A percentile compares a stretch with the other conserved stretches of the same genome.
These are phyloP conservation scores for Lapara coniferarum DNA, from an alignment of 2,888 invertebrate species.

Conservation along the genomic window DNA sequence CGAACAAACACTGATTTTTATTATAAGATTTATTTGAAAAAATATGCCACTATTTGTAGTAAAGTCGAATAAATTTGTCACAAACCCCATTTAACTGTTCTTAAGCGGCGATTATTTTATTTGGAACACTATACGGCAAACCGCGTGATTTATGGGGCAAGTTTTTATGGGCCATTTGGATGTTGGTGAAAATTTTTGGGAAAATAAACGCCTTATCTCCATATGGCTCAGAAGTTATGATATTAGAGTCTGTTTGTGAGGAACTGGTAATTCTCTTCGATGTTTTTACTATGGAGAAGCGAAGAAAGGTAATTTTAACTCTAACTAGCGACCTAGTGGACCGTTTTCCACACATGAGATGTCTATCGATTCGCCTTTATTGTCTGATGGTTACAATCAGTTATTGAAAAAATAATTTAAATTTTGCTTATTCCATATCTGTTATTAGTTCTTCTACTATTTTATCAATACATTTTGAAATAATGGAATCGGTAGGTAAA, in stretches of 20 bases:
- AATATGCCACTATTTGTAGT: neutral
- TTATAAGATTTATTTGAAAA: neutral
- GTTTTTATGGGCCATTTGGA: constrained; percentile 18
- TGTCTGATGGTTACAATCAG: too few species aligned
- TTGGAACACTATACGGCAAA: neutral
- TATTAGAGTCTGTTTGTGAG: neutral
- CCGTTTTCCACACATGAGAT: too few species aligned
- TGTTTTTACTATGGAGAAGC: neutral
- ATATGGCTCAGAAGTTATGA: neutral
- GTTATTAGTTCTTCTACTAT: too few species aligned
- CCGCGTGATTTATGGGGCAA: constrained; percentile 7
- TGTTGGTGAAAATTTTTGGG: constrained; percentile 2
- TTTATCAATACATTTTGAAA: too few species aligned
- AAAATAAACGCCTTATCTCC: constrained; percentile 12
- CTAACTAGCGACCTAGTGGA: too few species aligned
- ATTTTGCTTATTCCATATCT: too few species aligned
- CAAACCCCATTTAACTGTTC: neutral
- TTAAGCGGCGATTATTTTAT: constrained; percentile 12
- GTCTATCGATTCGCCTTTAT: too few species aligned
- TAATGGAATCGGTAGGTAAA: too few species aligned
- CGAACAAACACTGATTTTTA: too few species aligned
- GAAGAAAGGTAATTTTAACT: too few species aligned
- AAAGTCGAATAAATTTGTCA: neutral
- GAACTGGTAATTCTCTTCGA: neutral
- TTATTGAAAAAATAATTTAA: too few species aligned